Base-by-base conservation (phyloP, 92 coral and sea anemone genomes). In the Virgularia gustaviana region DNA sequence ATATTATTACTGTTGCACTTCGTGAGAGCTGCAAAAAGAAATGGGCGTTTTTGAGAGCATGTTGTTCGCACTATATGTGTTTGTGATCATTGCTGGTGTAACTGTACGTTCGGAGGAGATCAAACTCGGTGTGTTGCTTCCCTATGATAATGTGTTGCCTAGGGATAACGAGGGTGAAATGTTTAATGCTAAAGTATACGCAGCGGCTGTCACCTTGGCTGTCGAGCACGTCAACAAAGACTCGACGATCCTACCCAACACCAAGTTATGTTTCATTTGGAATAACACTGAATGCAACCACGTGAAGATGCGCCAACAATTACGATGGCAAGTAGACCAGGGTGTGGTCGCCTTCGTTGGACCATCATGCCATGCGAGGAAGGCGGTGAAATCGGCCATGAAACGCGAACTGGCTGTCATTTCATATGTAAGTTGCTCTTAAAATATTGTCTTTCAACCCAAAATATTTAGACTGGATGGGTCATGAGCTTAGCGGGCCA, bases 331-430 rank as follows among this genome's bases (percentile, higher is more conserved):
- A 63, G 81, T 94, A 19, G 85, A 85, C 60, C 78, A 70, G 6
- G 96, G 99, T 4, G 99, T 94, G n/a, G 75, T 83, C 3, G 96
- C 87, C 1, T 94, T 94, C 71, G 83, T 94, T 34, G 99, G 99
- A 0, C 99, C 99, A 16, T 90, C 85, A 9, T 94, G 99, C 55
- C 86, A 83, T 11, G 88, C 90, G 38, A 68, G 79, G 29, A 94
- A 96, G 12, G 88, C 99, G 5, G 96, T 96, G 4, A 83, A 88
- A 25, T 76, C 72, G 47, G 99, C 99, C 20, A 87, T 88, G 9
- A 88, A 91, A 35, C 85, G 85, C 58, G 90, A 86, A 51, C 64
- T 78, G 20, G 78, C 99, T 36, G 88, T 94, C 95, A 85, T 94
- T 20, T 89, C 99, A 4, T 94, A 81, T 75, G 99, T 94, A 80